Percentiles rank a stretch among this genome's conserved stretches.
These are phyloP conservation scores for Microtus ochrogaster DNA, from an alignment of 2,113 vertebrate genomes.

Conservation along the genomic window DNA sequence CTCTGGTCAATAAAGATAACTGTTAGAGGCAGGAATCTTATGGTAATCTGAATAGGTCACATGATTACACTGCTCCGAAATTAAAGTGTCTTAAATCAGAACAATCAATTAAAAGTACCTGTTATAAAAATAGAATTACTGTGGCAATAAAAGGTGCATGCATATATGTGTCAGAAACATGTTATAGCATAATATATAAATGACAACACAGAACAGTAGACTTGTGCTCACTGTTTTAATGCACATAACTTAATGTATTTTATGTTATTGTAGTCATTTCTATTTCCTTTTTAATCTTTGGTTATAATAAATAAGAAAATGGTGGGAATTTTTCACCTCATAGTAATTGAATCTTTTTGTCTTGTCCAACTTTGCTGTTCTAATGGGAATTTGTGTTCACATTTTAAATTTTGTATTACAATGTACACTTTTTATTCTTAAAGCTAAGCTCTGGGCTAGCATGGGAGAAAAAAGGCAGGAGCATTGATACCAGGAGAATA, in stretches of 20 bases:
- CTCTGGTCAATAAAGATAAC: neutral
- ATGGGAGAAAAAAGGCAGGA: neutral
- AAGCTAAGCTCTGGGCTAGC: neutral
- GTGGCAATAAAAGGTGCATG: neutral
- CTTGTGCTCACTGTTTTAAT: neutral
- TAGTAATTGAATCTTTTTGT: neutral
- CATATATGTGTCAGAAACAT: neutral
- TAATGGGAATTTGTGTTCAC: neutral
- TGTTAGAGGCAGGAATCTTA: neutral
- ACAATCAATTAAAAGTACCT: neutral
- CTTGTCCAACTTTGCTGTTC: neutral
- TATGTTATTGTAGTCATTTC: neutral
- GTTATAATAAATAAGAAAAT: neutral
- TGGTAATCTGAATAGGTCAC: too few relatives aligned
- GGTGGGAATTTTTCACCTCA: neutral
- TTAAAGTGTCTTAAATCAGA: neutral
- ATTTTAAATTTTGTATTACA: neutral
- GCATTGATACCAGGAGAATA: constrained; percentile 3
- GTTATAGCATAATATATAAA: neutral
- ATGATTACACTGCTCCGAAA: neutral
- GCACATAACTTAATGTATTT: neutral
- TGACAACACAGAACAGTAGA: neutral
- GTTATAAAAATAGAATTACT: neutral
- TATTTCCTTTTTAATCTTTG: neutral
- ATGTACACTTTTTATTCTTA: neutral